Conservation (phyloP, 1,140 invertebrate species). For the Maniola jurtina region DNA sequence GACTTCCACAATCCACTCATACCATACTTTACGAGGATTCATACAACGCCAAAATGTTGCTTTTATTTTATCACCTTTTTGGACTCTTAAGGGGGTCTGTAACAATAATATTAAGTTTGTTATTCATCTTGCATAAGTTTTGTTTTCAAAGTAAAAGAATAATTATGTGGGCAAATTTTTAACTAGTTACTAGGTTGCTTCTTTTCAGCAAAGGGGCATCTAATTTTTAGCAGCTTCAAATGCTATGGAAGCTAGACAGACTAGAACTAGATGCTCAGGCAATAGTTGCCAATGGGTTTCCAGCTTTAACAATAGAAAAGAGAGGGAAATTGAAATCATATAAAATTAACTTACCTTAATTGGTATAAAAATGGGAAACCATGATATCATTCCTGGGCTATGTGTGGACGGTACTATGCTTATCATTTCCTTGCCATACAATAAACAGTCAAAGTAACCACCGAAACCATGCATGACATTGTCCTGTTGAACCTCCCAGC, state of each 20-base stretch:
- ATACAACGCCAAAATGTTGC: conserved; percentile 94
- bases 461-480: conserved; percentile 94
- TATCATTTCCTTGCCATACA: conserved; percentile 91
- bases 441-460: conserved; percentile 94
- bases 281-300: too few species aligned
- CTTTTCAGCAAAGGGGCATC: too few species aligned
- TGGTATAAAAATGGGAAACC: conserved; percentile 98
- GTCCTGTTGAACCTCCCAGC: conserved; percentile 86
- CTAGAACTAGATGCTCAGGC: too few species aligned
- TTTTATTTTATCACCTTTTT: conserved; percentile 84
- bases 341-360: conserved; percentile 81
- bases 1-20: conserved; percentile 92
- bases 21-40: conserved; percentile 92
- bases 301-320: too few species aligned
- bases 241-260: too few species aligned
- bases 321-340: background rate
- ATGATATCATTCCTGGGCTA: conserved; percentile 95
- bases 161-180: too few species aligned
- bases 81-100: conserved; percentile 87
- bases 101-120: conserved; percentile 40
- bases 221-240: too few species aligned
- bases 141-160: too few species aligned
- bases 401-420: conserved; percentile 95
- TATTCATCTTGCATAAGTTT: background rate
- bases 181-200: too few species aligned